Conservation (phyloP, 2,888 invertebrate species). For the Drosophila mimica region DNA sequence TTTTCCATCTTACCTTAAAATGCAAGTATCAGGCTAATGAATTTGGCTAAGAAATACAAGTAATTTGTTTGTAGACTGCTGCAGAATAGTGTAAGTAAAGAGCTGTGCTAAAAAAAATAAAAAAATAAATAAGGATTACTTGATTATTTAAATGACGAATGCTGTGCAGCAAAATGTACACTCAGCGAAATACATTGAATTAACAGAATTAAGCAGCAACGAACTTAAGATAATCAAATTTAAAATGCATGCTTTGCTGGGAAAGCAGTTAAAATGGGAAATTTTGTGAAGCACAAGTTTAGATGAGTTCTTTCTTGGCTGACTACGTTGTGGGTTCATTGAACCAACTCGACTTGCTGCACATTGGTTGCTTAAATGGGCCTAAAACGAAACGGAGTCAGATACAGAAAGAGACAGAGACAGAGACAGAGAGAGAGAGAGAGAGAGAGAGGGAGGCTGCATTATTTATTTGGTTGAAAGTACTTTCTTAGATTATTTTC, state of each 20-base stretch:
- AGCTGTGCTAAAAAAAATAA: neutral
- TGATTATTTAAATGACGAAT: constrained; percentile 3
- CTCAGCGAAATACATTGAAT: neutral
- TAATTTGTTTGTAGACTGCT: neutral
- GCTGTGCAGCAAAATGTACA: neutral
- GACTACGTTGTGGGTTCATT: constrained; percentile 3
- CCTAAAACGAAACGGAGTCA: constrained; percentile 22
- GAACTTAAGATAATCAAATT: constrained; percentile 1
- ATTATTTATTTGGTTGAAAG: constrained; percentile 30
- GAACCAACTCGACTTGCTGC: constrained; percentile 1
- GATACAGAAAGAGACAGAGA: too few species aligned
- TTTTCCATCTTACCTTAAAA: neutral
- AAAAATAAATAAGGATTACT: neutral
- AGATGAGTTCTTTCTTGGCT: constrained; percentile 10
- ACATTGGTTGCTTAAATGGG: constrained; percentile 30
- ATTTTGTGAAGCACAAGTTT: constrained; percentile 8
- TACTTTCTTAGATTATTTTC: constrained; percentile 60
- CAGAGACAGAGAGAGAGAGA: too few species aligned
- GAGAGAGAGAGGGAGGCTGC: constrained; percentile 11
- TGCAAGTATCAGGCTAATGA: neutral
- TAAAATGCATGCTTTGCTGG: constrained; percentile 17
- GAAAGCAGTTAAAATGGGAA: neutral
- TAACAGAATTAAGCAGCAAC: constrained; percentile 5
- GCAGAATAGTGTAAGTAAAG: neutral
- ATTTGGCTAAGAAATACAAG: neutral